These are phyloP conservation scores for Sepiola atlantica DNA, from an alignment of 2,888 invertebrate genomes.

Conservation along the genomic window DNA sequence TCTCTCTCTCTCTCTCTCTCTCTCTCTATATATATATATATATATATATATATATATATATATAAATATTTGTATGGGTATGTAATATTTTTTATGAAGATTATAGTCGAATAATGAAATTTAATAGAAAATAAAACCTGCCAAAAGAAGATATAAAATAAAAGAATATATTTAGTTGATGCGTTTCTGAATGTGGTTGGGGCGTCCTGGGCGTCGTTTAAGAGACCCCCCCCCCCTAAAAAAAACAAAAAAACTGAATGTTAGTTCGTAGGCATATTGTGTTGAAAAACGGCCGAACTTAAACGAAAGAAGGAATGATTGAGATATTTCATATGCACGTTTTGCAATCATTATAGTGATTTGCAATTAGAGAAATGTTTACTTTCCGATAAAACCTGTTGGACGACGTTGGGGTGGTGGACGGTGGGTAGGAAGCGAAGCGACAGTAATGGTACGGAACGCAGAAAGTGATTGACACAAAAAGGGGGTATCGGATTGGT, in stretches of 20 bases:
- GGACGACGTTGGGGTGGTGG: background rate
- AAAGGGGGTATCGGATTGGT: background rate
- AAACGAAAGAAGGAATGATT: background rate
- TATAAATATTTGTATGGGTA: background rate
- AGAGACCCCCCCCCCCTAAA: too few relatives aligned
- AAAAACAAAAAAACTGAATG: too few relatives aligned
- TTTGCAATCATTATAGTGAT: background rate
- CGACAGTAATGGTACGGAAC: background rate
- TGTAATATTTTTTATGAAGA: background rate
- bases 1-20: too few relatives aligned
- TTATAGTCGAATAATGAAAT: background rate
- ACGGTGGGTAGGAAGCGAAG: background rate
- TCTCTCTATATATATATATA: background rate
- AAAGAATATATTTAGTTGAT: background rate
- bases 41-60: background rate
- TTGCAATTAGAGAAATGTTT: background rate
- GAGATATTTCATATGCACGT: background rate
- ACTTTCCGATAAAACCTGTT: conserved; percentile 21
- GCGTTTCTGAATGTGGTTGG: background rate
- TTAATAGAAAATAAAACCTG: background rate
- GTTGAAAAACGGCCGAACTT: background rate
- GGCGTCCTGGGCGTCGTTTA: background rate
- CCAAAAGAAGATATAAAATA: background rate
- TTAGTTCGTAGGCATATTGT: background rate
- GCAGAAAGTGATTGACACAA: background rate